Evolutionary conservation across 1,140 invertebrate species (phyloP).

Genomic region (Dreissena polymorpha): DNA sequence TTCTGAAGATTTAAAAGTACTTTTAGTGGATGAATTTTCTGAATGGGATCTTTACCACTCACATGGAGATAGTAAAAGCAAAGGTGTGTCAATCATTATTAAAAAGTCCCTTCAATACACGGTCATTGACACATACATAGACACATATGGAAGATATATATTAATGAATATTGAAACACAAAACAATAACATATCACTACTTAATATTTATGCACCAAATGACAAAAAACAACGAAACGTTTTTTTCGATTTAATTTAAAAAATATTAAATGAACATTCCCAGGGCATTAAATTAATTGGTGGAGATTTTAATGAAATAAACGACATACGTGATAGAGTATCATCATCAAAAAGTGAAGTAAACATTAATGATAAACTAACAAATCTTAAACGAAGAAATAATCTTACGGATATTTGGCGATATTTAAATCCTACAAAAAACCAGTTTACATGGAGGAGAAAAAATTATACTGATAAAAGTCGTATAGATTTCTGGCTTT

Average conservation of each 20-base stretch:
- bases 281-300: background rate
- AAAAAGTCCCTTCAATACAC: constrained; percentile 48
- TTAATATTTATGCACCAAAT: constrained; percentile 49
- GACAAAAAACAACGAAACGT: constrained; percentile 12
- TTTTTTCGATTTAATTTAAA: constrained; percentile 2
- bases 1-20: background rate
- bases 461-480: constrained; percentile 34
- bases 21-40: background rate
- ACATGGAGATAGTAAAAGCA: constrained; percentile 11
- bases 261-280: background rate
- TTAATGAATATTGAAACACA: constrained; percentile 31
- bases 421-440: background rate
- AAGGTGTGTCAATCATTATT: constrained; percentile 39
- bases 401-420: constrained; percentile 35
- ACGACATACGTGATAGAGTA: constrained; percentile 26
- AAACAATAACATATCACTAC: background rate
- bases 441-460: constrained; percentile 30
- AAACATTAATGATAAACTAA: constrained; percentile 26
- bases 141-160: constrained; percentile 27
- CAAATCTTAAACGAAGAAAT: background rate
- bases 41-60: constrained; percentile 3
- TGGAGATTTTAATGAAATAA: constrained; percentile 34
- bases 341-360: constrained; percentile 26
- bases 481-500: constrained; percentile 31
- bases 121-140: background rate